Percentiles rank a stretch among this genome's conserved stretches.
These are phyloP conservation scores for Chascanopsetta lugubris DNA, from an alignment of 2,113 vertebrate species.

Conservation along the genomic window DNA sequence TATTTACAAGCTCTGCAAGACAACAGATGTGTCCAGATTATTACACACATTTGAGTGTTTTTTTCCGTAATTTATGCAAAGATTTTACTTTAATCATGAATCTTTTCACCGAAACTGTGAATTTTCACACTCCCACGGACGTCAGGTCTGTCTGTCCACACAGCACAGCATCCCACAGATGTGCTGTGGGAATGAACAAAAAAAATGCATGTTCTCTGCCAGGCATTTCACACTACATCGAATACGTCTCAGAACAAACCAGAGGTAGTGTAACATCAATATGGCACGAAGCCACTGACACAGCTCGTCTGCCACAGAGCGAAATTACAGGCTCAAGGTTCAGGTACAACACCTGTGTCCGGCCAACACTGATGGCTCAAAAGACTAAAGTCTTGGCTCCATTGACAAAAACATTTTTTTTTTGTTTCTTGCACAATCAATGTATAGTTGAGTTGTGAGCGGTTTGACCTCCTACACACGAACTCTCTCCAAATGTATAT, in stretches of 20 bases:
- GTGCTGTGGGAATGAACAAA: slow-evolving; percentile 33
- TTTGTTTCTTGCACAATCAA: background rate
- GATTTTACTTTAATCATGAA: slow-evolving; percentile 27
- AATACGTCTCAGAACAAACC: slow-evolving; percentile 6
- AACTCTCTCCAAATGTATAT: background rate
- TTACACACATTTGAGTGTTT: slow-evolving; percentile 28
- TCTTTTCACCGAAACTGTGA: slow-evolving; percentile 59
- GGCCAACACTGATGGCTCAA: background rate
- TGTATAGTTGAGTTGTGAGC: slow-evolving; percentile 5
- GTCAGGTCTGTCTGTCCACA: slow-evolving; percentile 27
- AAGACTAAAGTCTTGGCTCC: slow-evolving; percentile 2
- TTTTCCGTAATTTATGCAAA: background rate
- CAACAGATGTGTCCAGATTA: background rate
- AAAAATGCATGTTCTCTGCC: slow-evolving; percentile 6
- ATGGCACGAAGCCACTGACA: slow-evolving; percentile 13
- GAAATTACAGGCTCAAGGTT: slow-evolving; percentile 19
- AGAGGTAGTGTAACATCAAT: slow-evolving; percentile 22
- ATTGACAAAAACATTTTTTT: background rate
- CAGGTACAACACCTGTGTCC: slow-evolving; percentile 37
- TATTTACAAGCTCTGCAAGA: too few relatives aligned
- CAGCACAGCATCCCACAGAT: slow-evolving; percentile 30
- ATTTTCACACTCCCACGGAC: slow-evolving; percentile 65
- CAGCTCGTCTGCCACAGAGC: slow-evolving; percentile 14
- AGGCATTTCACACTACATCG: slow-evolving; percentile 9
- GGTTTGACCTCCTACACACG: slow-evolving; percentile 17